Percentiles rank a stretch among this genome's conserved stretches.
phyloP scores from a whole-genome alignment of 2,113 vertebrate genomes.

The Rhizomys pruinosus region DNA sequence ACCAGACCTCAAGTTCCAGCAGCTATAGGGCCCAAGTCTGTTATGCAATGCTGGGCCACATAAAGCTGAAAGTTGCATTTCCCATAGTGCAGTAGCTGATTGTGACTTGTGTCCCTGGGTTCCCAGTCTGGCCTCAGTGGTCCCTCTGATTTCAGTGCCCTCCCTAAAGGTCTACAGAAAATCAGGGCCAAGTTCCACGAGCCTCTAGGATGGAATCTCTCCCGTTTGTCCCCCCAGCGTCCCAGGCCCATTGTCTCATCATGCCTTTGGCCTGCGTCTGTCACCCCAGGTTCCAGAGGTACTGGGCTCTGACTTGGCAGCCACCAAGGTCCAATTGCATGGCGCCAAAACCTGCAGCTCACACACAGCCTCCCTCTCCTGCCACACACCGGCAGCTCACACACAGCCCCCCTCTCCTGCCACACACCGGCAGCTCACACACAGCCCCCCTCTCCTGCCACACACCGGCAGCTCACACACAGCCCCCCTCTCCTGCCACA shows the following conservation, averaged over 20 bases:
- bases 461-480: too few relatives aligned
- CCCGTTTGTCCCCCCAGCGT: neutral
- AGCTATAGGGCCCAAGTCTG: neutral
- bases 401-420: too few relatives aligned
- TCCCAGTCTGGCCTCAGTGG: neutral
- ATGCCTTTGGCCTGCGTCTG: neutral
- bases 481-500: too few relatives aligned
- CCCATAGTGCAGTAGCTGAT: neutral
- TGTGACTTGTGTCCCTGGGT: neutral
- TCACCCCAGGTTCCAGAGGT: neutral
- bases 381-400: too few relatives aligned
- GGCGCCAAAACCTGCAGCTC: too few relatives aligned
- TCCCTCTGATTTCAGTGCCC: neutral
- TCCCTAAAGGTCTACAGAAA: neutral
- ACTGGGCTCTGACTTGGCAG: neutral
- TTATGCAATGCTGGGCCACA: too few relatives aligned
- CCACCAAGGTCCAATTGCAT: neutral
- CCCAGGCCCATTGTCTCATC: neutral
- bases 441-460: too few relatives aligned
- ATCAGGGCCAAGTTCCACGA: neutral
- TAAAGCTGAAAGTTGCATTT: neutral
- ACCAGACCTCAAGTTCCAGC: neutral
- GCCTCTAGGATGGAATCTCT: neutral
- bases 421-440: too few relatives aligned
- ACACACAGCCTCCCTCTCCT: too few relatives aligned